Evolutionary conservation across 2,797 vertebrate species (phyloP), one percentile per base, ranked within the genome.

Genomic region (Miichthys miiuy): DNA sequence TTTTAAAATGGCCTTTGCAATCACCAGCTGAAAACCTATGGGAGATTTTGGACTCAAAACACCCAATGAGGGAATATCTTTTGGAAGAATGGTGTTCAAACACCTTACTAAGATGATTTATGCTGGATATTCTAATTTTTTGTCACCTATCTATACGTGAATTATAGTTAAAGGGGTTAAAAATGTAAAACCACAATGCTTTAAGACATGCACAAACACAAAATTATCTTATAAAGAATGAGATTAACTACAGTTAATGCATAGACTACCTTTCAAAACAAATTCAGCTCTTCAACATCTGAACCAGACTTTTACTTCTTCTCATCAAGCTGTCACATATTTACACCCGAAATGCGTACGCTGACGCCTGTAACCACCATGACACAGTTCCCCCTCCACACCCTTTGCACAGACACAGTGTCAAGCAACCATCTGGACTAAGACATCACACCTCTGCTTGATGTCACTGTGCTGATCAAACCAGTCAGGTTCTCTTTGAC

Each of bases 391-490:
- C 77, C 60, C 48, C 47, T 57, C 27, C 1, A 30, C 63, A 8
- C 52, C 60, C 46, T 50, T 38, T 25, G 17, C 55, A 12, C 42
- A 68, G 58, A 69, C 72, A 66, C 16, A 23, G 46, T n/a, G 56
- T 63, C 50, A 57, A 25, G 47, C 27, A 62, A 27, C 56, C 52
- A 48, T 74, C 38, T 57, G 54, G 47, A 46, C 65, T 52, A 47
- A 68, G 38, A 54, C 73, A 27, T 71, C 74, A 66, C 69, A 57
- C 72, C 72, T 81, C 84, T 80, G 80, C 47, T 71, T 67, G 51
- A 20, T 54, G 75, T 81, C 70, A 52, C 17, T 3, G 38, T 6
- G 0, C 56, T 16, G 58, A 67, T 89, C 75, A 79, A 70, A 86
- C 65, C 71, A 41, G 20, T 21, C 44, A 12, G 63, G 41, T 79